Evolutionary conservation across 2,113 vertebrate genomes (phyloP).

Genomic region (Clarias batrachus): DNA sequence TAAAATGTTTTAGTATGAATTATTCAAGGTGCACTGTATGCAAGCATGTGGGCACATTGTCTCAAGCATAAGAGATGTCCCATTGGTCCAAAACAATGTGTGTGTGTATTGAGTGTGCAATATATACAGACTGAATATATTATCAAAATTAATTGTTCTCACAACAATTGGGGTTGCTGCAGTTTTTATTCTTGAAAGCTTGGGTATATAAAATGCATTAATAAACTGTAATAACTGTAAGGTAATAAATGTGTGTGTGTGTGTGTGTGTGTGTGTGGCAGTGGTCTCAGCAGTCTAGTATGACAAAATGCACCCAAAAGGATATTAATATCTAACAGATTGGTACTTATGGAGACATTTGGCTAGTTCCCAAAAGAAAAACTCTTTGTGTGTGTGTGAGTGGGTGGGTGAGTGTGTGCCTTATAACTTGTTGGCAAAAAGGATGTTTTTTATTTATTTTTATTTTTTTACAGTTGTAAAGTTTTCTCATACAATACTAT

Average conservation of each 20-base stretch:
- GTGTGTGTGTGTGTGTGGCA: conserved; percentile 1
- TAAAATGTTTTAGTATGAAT: not conserved
- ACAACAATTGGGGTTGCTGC: too few relatives aligned
- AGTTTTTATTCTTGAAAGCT: not conserved
- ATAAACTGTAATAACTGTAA: not conserved
- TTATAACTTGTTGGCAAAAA: not conserved
- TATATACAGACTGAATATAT: not conserved
- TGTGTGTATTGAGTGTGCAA: too few relatives aligned
- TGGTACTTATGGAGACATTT: too few relatives aligned
- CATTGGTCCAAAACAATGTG: not conserved
- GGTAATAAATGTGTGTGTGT: not conserved
- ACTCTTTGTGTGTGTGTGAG: not conserved
- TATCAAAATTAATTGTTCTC: too few relatives aligned
- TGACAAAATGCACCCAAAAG: too few relatives aligned
- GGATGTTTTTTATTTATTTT: not conserved
- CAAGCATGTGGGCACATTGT: not conserved
- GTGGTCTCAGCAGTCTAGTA: too few relatives aligned
- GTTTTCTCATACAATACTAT: conserved; percentile 7
- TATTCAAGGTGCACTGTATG: not conserved
- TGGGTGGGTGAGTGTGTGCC: not conserved
- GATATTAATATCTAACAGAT: too few relatives aligned
- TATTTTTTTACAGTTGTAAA: conserved; percentile 7
- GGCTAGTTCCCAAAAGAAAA: too few relatives aligned
- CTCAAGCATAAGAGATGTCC: not conserved
- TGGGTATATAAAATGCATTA: not conserved